Evolutionary conservation across 2,888 invertebrate species (phyloP), one percentile per base, ranked within the genome.

Genomic region (Leptinotarsa juncta): DNA sequence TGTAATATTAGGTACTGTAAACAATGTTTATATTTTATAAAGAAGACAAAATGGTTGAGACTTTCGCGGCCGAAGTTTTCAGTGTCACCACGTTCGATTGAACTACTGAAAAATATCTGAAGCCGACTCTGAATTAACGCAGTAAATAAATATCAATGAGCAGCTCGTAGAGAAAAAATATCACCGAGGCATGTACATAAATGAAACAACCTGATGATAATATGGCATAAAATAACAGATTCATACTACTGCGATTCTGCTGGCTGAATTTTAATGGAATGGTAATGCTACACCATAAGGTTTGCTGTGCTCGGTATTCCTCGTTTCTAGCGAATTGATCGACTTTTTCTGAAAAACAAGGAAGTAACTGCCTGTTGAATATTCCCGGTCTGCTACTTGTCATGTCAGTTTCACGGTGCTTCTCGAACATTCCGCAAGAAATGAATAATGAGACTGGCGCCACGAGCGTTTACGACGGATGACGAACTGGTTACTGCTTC

Each of bases 111-210:
- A 14, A 53, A 57, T 57, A 0, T 20, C 23, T 14, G 14, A 57
- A 57, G 15, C 57, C 57, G 26, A 15, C 57, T 23, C 57, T 57
- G 57, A 15, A 20, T 57, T 71, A 74, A 75, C 77, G 75, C 70
- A 78, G 78, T 77, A 78, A 78, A 78, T 78, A 79, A 79, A 77
- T 78, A 79, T 78, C 77, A 79, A 77, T 68, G 78, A 78, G 75
- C 79, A 73, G 74, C 74, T 77, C 62, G 72, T 67, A 66, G 65
- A 73, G 72, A 75, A 75, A 78, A 79, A 79, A 75, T 74, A 78
- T 75, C 72, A 72, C 74, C 73, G 77, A 72, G 75, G 69, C 73
- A 74, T 74, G 75, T 78, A 78, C 78, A 78, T 77, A 77, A 78
- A 78, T 75, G 78, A 73, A 78, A 78, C 72, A 71, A 78, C 75